Evolutionary conservation across 2,797 vertebrate species (phyloP), one percentile per base, ranked within the genome.

Genomic region (Molossus alvarezi): DNA sequence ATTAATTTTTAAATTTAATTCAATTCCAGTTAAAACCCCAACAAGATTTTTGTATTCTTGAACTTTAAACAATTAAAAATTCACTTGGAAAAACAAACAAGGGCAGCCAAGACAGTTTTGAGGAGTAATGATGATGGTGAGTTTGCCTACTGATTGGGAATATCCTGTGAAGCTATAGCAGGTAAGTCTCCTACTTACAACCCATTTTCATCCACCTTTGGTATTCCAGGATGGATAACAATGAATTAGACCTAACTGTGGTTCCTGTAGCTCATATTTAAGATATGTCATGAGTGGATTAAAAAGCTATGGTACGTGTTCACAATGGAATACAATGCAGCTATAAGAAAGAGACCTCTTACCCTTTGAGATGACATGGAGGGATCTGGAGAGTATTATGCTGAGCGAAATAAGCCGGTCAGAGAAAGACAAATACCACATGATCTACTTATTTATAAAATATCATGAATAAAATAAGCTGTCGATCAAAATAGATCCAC

Each of bases 11-110:
- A 58, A 55, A 21, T n/a, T 62, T 72, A 64, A 60, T 67, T 57
- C 2, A 45, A 25, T 95, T 90, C n/a, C 81, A 11, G 15, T 48
- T 48, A 72, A 94, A 90, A 92, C 48, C 9, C 29, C 62, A 75
- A 4, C 27, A 90, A 48, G 37, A 75, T 84, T 83, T 48, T 23
- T 60, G 88, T 84, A 21, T 73, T 72, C 81, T 83, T 60, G 62
- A 72, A 33, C 27, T 60, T 96, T 80, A 88, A 90, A 57, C 64
- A 48, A 33, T 92, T 80, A 10, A 88, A 95, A 72, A 72, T 86
- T 77, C 64, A 81, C 69, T 5, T 23, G 37, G n/a, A 73, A 83
- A 18, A 88, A 76, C 79, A 80, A 84, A 69, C 5, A 33, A 91
- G 71, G 85, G 51, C 18, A 55, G 14, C 41, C 15, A 62, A 67